A percentile compares a stretch with the other conserved stretches of the same genome.
phyloP scores from a whole-genome alignment of 2,797 vertebrate genomes.

The Pelodytes ibericus region DNA sequence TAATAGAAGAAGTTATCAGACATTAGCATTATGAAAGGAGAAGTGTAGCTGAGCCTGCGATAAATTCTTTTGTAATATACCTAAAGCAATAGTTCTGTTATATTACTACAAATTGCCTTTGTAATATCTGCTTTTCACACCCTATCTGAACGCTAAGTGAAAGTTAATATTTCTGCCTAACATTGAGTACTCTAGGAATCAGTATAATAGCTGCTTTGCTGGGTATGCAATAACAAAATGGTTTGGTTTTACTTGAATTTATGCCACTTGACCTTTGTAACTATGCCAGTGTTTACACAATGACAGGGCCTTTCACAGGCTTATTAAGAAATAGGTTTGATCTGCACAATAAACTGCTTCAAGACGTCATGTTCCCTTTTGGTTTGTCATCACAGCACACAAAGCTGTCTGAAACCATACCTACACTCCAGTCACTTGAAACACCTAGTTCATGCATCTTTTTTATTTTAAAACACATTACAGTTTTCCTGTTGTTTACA shows the following conservation, averaged over 20 bases:
- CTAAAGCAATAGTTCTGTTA: slow-evolving; percentile 7
- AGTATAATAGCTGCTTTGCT: slow-evolving; percentile 74
- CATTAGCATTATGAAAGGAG: slow-evolving; percentile 57
- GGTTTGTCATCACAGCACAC: too few species aligned
- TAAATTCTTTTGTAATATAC: slow-evolving; percentile 54
- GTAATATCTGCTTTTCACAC: slow-evolving; percentile 66
- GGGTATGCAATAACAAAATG: slow-evolving; percentile 71
- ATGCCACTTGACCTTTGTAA: too few species aligned
- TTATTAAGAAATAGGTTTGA: slow-evolving; percentile 73
- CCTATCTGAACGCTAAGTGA: slow-evolving; percentile 67
- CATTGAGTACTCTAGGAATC: slow-evolving; percentile 69
- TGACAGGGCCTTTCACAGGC: slow-evolving; percentile 71
- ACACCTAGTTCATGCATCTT: too few species aligned
- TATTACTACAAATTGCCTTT: slow-evolving; percentile 65
- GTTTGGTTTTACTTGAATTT: slow-evolving; percentile 25
- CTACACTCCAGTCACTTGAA: too few species aligned
- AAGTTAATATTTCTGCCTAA: slow-evolving; percentile 70
- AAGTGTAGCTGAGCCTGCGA: slow-evolving; percentile 58
- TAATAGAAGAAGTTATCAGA: slow-evolving; percentile 17
- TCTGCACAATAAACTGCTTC: not conserved
- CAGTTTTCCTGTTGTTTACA: too few species aligned
- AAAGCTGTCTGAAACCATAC: too few species aligned
- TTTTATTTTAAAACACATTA: too few species aligned
- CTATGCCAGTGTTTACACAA: too few species aligned
- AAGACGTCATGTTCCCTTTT: too few species aligned